Conservation (phyloP, 2,797 vertebrate genomes). For the Pelodytes ibericus region DNA sequence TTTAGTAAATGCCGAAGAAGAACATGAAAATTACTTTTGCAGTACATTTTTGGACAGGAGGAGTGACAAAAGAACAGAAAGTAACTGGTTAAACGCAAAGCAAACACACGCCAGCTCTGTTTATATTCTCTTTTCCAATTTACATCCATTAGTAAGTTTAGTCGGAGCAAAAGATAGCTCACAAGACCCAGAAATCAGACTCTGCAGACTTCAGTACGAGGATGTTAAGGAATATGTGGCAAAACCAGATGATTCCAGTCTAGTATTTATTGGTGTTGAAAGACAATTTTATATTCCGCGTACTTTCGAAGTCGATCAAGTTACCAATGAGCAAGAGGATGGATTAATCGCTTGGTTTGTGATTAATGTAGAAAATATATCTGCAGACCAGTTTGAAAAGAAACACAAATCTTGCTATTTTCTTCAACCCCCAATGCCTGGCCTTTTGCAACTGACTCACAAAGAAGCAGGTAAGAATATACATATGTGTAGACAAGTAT, state of each 20-base stretch:
- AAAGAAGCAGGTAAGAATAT: conserved; percentile 89
- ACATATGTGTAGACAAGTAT: too few relatives aligned
- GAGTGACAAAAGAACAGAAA: conserved; percentile 83
- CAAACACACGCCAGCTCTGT: conserved; percentile 74
- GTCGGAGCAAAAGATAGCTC: conserved; percentile 58
- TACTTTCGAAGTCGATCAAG: conserved; percentile 29
- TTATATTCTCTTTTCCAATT: conserved; percentile 85
- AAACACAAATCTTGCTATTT: conserved; percentile 76
- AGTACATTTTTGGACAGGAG: conserved; percentile 82
- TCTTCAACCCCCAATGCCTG: conserved; percentile 79
- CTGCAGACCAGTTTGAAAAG: conserved; percentile 74
- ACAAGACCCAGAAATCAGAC: conserved; percentile 68
- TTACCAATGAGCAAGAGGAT: conserved; percentile 64
- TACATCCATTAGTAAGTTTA: conserved; percentile 80
- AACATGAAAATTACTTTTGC: conserved; percentile 84
- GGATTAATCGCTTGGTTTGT: conserved; percentile 88
- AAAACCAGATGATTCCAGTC: conserved; percentile 66
- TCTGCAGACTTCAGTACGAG: conserved; percentile 75
- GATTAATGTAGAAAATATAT: conserved; percentile 71
- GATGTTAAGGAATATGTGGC: conserved; percentile 75
- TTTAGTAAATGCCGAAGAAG: conserved; percentile 61
- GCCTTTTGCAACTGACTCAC: conserved; percentile 81
- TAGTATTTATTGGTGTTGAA: conserved; percentile 89
- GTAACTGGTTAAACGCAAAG: conserved; percentile 78
- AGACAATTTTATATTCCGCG: conserved; percentile 59